phyloP scores from a whole-genome alignment of 2,888 invertebrate species.

The Lysandra coridon region DNA sequence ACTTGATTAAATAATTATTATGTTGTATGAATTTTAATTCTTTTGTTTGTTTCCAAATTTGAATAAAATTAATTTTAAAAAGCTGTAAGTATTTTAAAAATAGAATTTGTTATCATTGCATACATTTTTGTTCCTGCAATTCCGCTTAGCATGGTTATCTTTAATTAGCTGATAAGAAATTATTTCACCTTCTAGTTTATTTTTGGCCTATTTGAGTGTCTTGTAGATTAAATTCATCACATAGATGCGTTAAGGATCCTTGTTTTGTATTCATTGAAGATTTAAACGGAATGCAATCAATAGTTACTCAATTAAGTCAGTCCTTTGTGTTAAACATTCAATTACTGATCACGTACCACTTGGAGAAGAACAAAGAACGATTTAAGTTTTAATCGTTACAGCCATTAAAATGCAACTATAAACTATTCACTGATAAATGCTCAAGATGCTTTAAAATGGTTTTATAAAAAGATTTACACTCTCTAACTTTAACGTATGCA shows the following conservation, averaged over 20 bases:
- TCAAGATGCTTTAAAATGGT: background rate
- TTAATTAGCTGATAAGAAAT: constrained; percentile 10
- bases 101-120: background rate
- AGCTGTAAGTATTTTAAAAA: background rate
- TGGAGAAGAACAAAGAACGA: background rate
- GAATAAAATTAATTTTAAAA: background rate
- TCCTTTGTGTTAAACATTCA: constrained; percentile 22
- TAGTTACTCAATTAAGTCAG: background rate
- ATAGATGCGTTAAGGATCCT: no score
- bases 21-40: background rate
- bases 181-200: constrained; percentile 15
- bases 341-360: constrained; percentile 3
- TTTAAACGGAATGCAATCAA: background rate
- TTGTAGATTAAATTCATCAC: no score
- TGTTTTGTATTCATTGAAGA: no score
- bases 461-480: background rate
- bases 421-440: background rate
- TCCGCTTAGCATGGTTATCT: background rate
- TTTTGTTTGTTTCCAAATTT: background rate
- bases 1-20: background rate
- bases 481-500: no score
- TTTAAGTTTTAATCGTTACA: background rate
- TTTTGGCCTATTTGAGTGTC: background rate
- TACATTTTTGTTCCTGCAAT: background rate
- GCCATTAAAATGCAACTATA: background rate